A percentile compares a stretch with the other conserved stretches of the same genome.
Evolutionary conservation across 2,113 vertebrate species (phyloP).

Genomic region (Triplophysa dalaica): DNA sequence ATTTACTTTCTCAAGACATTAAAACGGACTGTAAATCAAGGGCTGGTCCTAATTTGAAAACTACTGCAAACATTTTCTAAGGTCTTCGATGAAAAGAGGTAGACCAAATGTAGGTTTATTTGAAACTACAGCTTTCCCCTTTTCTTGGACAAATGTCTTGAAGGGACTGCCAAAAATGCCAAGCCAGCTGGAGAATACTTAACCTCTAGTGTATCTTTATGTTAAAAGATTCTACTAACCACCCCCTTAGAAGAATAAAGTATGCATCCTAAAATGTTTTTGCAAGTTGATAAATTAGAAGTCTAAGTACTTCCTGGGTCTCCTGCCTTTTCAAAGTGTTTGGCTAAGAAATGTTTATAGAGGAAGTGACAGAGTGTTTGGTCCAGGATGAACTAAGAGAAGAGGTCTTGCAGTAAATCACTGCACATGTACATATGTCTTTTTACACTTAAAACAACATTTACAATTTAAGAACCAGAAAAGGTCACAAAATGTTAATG

Average conservation of each 20-base stretch:
- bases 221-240: constrained; percentile 47
- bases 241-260: constrained; percentile 16
- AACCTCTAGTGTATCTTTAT: constrained; percentile 54
- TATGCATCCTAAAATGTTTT: constrained; percentile 46
- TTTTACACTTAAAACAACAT: not conserved
- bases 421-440: not conserved
- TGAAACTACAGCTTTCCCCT: constrained; percentile 14
- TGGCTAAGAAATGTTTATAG: not conserved
- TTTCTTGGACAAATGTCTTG: constrained; percentile 52
- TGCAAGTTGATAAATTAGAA: constrained; percentile 41
- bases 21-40: constrained; percentile 53
- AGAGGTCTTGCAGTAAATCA: not conserved
- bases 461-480: not conserved
- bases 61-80: constrained; percentile 44
- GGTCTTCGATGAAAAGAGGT: constrained; percentile 53
- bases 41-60: constrained; percentile 48
- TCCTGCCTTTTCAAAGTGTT: constrained; percentile 19
- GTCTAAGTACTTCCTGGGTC: constrained; percentile 51
- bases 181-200: constrained; percentile 52
- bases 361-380: not conserved
- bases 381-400: not conserved
- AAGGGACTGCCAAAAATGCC: constrained; percentile 31
- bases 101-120: constrained; percentile 45
- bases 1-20: constrained; percentile 47
- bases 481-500: not conserved